Percentiles rank a stretch among this genome's conserved stretches.
Conservation (phyloP, 2,888 invertebrate genomes). For the Fabriciana adippe region DNA sequence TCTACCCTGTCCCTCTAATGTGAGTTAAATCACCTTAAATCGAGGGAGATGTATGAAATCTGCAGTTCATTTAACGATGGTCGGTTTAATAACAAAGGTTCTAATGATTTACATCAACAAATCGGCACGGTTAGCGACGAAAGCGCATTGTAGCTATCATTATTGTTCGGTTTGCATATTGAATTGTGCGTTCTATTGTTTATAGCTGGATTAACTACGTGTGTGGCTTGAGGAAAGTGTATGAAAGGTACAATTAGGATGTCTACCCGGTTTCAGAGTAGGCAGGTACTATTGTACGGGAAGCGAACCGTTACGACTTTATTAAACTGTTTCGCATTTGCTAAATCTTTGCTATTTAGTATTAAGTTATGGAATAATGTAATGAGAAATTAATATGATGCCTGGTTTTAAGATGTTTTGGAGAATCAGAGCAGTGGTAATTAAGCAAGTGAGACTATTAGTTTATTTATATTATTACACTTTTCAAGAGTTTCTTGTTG, state of each 20-base stretch:
- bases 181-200: conserved; percentile 80
- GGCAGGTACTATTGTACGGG: not conserved
- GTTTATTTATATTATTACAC: no score
- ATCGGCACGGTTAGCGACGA: conserved; percentile 78
- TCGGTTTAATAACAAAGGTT: conserved; percentile 66
- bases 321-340: conserved; percentile 40
- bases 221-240: conserved; percentile 57
- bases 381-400: no score
- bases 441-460: no score
- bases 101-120: conserved; percentile 74
- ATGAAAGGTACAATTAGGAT: conserved; percentile 32
- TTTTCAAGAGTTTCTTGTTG: no score
- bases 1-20: conserved; percentile 45
- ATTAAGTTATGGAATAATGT: no score
- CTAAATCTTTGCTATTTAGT: not conserved
- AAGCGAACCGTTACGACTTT: conserved; percentile 18
- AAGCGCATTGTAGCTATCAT: conserved; percentile 77
- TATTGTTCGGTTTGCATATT: conserved; percentile 79
- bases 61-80: conserved; percentile 55
- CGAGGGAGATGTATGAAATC: conserved; percentile 45
- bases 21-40: conserved; percentile 37
- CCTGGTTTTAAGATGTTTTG: no score
- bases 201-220: conserved; percentile 64
- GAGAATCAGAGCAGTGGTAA: no score
- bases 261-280: conserved; percentile 17